Evolutionary conservation across 2,888 invertebrate genomes (phyloP), one percentile per base, ranked within the genome.

Genomic region (Neria commutata): DNA sequence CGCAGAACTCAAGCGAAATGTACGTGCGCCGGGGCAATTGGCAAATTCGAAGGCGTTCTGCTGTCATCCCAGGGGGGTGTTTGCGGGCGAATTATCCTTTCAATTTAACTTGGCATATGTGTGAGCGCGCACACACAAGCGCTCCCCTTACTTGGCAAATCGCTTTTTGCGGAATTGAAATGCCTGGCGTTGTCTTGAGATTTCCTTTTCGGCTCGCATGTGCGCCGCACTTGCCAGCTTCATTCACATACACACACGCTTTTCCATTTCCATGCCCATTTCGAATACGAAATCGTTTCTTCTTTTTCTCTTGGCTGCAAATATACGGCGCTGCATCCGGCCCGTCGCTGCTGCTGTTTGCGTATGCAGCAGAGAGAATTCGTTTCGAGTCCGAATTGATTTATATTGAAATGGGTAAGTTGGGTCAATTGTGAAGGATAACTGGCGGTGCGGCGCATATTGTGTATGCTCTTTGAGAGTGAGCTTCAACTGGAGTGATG

Each of bases 61-160:
- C 64, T 66, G 58, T 59, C 67, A 67, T 66, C 77, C 71, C 79
- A 69, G 67, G 76, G 69, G 77, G 76, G 77, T 71, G 74, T 77
- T 79, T 77, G 75, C 78, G 79, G 78, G 78, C 77, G 77, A 79
- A 77, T 77, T 77, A 77, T 77, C 78, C 79, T 79, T 77, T 77
- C 77, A 77, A 77, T 77, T 77, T 79, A 71, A 77, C 77, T 79
- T 77, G 77, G 77, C 77, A 77, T 78, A 75, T 78, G 78, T 76
- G 75, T 19, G 6, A 19, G 19, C 42, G 17, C 19, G n/a, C n/a
- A n/a, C n/a, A n/a, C n/a, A n/a, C n/a, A n/a, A n/a, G n/a, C 19
- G 42, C 19, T 3, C 21, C 14, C 21, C 8, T 5, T 19, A 19
- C 42, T 42, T 42, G 42, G 42, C 42, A 42, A 75, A 72, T 72